These are phyloP conservation scores for Micrasema longulum DNA, from an alignment of 1,140 invertebrate genomes.

Conservation along the genomic window DNA sequence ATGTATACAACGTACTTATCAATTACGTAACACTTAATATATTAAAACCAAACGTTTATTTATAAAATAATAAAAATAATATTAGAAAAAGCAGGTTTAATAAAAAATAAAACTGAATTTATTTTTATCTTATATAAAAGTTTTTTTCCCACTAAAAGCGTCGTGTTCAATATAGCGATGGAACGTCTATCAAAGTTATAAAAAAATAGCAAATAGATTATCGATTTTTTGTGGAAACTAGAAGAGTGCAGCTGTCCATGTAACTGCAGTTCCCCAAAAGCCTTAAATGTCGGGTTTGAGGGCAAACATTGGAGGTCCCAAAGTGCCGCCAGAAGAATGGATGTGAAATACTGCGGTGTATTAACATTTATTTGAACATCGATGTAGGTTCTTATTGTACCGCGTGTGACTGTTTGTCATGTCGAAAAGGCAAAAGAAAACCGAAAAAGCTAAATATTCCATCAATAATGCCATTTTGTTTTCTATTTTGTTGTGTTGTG, in stretches of 20 bases:
- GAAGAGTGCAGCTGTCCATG: background rate
- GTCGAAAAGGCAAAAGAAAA: slow-evolving; percentile 51
- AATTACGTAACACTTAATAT: too few relatives aligned
- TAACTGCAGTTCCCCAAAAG: background rate
- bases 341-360: slow-evolving; percentile 54
- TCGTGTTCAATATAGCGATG: too few relatives aligned
- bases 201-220: too few relatives aligned
- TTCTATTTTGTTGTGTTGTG: slow-evolving; percentile 38
- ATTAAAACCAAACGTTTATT: too few relatives aligned
- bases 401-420: slow-evolving; percentile 47
- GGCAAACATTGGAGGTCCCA: slow-evolving; percentile 34
- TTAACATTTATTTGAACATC: slow-evolving; percentile 54
- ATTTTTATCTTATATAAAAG: too few relatives aligned
- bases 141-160: too few relatives aligned
- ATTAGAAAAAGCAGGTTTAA: too few relatives aligned
- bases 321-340: slow-evolving; percentile 51
- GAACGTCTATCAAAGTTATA: too few relatives aligned
- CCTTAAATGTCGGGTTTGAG: slow-evolving; percentile 6
- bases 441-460: slow-evolving; percentile 53
- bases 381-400: slow-evolving; percentile 47
- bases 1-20: too few relatives aligned
- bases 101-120: too few relatives aligned
- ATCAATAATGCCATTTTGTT: slow-evolving; percentile 50
- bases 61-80: too few relatives aligned
- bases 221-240: too few relatives aligned